phyloP scores from a whole-genome alignment of 2,888 invertebrate genomes.

The Allacma fusca region DNA sequence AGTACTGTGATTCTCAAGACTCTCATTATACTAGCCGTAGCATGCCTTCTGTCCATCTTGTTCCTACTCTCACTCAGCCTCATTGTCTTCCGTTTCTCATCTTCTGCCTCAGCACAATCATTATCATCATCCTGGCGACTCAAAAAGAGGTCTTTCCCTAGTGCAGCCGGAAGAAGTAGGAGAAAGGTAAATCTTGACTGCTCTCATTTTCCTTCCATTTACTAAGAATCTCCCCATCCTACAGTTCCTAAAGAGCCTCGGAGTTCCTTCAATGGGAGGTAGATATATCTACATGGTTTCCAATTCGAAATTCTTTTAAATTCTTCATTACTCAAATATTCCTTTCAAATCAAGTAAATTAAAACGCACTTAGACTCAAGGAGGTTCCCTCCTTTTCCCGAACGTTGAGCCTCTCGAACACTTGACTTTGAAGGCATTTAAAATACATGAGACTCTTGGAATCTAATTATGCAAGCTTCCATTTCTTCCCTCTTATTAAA shows the following conservation, averaged over 20 bases:
- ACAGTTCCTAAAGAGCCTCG: too few species aligned
- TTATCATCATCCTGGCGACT: constrained; percentile 29
- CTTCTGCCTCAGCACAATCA: neutral
- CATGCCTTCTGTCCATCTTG: constrained; percentile 59
- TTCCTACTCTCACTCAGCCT: constrained; percentile 55
- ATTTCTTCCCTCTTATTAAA: neutral
- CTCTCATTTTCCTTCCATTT: neutral
- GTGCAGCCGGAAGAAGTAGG: neutral
- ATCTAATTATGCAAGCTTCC: neutral
- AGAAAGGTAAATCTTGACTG: constrained; percentile 28
- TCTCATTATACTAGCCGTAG: constrained; percentile 57
- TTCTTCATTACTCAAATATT: too few species aligned
- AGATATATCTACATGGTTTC: too few species aligned
- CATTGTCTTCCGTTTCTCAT: constrained; percentile 52
- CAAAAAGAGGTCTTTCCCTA: constrained; percentile 28
- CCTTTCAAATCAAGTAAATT: too few species aligned
- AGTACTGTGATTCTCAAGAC: constrained; percentile 60
- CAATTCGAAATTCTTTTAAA: too few species aligned
- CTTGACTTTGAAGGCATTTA: too few species aligned
- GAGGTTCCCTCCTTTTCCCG: too few species aligned
- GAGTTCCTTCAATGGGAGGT: too few species aligned
- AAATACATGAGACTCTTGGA: neutral
- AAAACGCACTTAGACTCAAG: too few species aligned
- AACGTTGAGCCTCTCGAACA: too few species aligned
- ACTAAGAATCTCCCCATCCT: too few species aligned